These are phyloP conservation scores for Nasonia vitripennis DNA, from an alignment of 1,140 invertebrate genomes.

Conservation along the genomic window DNA sequence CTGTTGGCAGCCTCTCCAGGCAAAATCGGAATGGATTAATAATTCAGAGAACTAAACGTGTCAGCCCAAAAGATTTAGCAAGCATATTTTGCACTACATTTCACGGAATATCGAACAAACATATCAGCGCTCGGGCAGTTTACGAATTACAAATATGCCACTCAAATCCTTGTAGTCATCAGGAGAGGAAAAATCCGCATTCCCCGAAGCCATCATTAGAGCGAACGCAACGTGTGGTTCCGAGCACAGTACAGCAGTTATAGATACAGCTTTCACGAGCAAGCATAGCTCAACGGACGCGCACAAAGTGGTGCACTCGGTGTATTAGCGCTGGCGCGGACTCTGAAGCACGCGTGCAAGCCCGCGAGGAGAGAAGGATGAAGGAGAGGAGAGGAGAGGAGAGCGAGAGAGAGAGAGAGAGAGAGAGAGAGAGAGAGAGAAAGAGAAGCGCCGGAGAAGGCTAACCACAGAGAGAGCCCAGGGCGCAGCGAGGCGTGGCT, in stretches of 20 bases:
- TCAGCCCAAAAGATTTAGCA: no score
- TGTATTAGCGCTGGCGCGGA: neutral
- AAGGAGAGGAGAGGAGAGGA: constrained; percentile 1
- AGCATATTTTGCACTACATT: no score
- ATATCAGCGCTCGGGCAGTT: neutral
- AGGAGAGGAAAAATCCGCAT: neutral
- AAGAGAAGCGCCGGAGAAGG: neutral
- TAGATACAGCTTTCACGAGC: neutral
- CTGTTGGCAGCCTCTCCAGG: no score
- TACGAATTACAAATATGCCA: neutral
- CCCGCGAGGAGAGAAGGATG: neutral
- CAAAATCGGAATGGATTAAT: no score
- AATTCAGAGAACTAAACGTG: no score
- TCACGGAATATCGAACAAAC: neutral
- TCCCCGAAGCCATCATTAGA: neutral
- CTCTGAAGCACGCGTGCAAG: neutral
- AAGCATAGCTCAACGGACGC: neutral
- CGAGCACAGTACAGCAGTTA: neutral
- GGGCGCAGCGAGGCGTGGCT: constrained; percentile 68
- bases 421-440: neutral
- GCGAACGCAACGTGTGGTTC: neutral
- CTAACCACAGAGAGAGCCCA: constrained; percentile 50
- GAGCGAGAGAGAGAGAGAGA: neutral
- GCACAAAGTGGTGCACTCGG: constrained; percentile 5
- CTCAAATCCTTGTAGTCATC: no score